phyloP scores from a whole-genome alignment of 2,797 vertebrate genomes.

The Orestias chungarensis region DNA sequence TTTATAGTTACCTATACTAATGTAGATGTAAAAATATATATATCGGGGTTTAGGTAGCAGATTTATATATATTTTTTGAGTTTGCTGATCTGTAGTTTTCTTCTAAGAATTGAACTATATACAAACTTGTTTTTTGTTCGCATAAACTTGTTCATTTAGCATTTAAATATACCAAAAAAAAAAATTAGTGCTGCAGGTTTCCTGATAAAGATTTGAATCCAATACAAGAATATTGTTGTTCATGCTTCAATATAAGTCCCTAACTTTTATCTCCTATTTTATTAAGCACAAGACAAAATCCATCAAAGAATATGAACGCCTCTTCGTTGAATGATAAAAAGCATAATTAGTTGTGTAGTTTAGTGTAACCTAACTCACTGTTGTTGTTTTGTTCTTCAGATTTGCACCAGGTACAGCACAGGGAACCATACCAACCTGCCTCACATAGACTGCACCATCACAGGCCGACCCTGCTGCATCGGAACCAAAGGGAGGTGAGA shows the following conservation, averaged over 20 bases:
- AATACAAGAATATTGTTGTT: background rate
- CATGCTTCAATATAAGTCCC: background rate
- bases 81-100: no score
- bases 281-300: background rate
- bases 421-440: slow-evolving; percentile 96
- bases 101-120: no score
- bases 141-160: no score
- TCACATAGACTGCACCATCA: slow-evolving; percentile 92
- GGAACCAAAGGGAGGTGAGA: slow-evolving; percentile 93
- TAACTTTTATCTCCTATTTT: background rate
- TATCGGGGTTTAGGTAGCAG: no score
- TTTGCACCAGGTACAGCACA: slow-evolving; percentile 91
- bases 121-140: no score
- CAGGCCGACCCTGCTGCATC: slow-evolving; percentile 93
- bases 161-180: no score
- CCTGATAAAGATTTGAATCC: background rate
- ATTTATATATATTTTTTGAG: no score
- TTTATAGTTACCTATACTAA: no score
- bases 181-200: no score
- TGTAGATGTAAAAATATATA: no score
- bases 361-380: background rate
- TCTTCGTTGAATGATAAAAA: no score
- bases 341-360: background rate
- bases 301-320: background rate
- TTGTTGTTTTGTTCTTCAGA: slow-evolving; percentile 57